Percentiles rank a stretch among this genome's conserved stretches.
These are phyloP conservation scores for Allygus modestus DNA, from an alignment of 2,888 invertebrate species.

Conservation along the genomic window DNA sequence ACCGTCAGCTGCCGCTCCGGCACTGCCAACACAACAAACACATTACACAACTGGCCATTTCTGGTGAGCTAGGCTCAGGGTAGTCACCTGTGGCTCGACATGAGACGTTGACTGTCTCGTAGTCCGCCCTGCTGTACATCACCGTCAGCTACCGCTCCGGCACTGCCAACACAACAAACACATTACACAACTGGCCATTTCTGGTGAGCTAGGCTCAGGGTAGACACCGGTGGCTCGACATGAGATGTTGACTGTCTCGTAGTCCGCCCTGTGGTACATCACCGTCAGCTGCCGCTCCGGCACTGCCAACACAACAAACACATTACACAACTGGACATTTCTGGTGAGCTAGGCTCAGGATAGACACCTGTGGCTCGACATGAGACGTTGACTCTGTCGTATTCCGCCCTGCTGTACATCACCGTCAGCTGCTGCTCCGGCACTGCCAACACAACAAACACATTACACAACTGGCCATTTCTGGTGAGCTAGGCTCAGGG, in stretches of 20 bases:
- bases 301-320: background rate
- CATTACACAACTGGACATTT: too few species aligned
- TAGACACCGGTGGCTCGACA: slow-evolving; percentile 37
- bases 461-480: too few species aligned
- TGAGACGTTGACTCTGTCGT: slow-evolving; percentile 22
- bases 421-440: slow-evolving; percentile 19
- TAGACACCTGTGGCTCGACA: slow-evolving; percentile 35
- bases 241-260: slow-evolving; percentile 32
- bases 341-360: too few species aligned
- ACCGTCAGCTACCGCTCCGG: slow-evolving; percentile 16
- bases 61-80: too few species aligned
- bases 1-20: slow-evolving; percentile 16
- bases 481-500: slow-evolving; percentile 35
- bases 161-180: slow-evolving; percentile 1
- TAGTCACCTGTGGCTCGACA: slow-evolving; percentile 16
- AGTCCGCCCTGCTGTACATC: slow-evolving; percentile 40
- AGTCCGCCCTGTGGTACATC: slow-evolving; percentile 34
- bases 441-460: slow-evolving; percentile 12
- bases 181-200: background rate
- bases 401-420: slow-evolving; percentile 39
- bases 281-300: slow-evolving; percentile 15
- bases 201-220: background rate
- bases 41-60: background rate
- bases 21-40: slow-evolving; percentile 6
- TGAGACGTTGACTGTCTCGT: slow-evolving; percentile 28